Conservation (phyloP, 2,888 invertebrate species). For the Acleris cristana region DNA sequence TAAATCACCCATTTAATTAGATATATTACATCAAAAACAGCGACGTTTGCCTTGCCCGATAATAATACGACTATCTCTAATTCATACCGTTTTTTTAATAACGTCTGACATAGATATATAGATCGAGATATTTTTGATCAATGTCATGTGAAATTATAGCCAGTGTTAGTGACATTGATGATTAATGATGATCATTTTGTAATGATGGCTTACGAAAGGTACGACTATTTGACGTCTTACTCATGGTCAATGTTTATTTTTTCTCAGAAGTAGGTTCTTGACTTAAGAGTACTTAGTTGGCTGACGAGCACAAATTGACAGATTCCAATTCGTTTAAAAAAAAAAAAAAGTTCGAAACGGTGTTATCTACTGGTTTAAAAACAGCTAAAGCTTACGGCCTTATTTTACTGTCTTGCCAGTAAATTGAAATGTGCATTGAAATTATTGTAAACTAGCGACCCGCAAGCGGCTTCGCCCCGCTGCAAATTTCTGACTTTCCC, state of each 20-base stretch:
- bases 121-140: constrained; percentile 31
- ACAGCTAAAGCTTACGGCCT: no score
- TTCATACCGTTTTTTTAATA: constrained; percentile 35
- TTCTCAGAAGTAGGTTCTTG: background rate
- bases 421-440: no score
- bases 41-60: constrained; percentile 30
- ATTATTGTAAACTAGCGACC: no score
- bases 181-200: constrained; percentile 28
- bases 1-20: constrained; percentile 68
- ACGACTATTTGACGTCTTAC: background rate
- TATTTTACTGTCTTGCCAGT: no score
- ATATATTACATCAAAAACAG: constrained; percentile 44
- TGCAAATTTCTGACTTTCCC: no score
- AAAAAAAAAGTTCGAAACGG: no score
- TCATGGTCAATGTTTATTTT: background rate
- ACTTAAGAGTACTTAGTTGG: background rate
- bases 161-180: constrained; percentile 25
- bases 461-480: no score
- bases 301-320: background rate
- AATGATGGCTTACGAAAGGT: constrained; percentile 7
- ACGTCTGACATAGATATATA: constrained; percentile 43
- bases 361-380: no score
- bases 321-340: no score
- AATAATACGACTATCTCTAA: constrained; percentile 42
- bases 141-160: constrained; percentile 27